phyloP scores from a whole-genome alignment of 2,888 invertebrate genomes.

The Watsonalla binaria region DNA sequence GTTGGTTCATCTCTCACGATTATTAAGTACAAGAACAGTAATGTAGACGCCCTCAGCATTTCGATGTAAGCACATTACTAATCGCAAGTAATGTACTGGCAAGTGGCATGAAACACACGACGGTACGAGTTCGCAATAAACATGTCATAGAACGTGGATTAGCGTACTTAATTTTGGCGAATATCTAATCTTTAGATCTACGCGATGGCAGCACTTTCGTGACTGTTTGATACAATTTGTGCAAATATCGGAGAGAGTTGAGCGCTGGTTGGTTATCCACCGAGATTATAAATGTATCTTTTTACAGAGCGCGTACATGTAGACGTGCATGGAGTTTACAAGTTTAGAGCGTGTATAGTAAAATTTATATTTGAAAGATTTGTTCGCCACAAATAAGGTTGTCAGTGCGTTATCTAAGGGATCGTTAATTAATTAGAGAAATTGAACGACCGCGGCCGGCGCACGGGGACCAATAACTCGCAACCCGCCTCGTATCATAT shows the following conservation, averaged over 20 bases:
- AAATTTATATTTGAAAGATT: conserved; percentile 77
- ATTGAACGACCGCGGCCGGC: conserved; percentile 71
- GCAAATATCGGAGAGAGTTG: conserved; percentile 36
- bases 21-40: conserved; percentile 52
- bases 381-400: conserved; percentile 78
- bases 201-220: conserved; percentile 18
- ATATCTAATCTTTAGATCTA: conserved; percentile 28
- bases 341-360: conserved; percentile 73
- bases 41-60: conserved; percentile 48
- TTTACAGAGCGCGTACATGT: conserved; percentile 47
- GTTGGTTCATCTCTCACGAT: conserved; percentile 59
- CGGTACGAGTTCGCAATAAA: conserved; percentile 41
- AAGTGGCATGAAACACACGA: conserved; percentile 15
- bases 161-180: conserved; percentile 27
- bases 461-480: conserved; percentile 76
- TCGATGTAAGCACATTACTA: conserved; percentile 55
- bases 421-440: conserved; percentile 79
- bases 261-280: conserved; percentile 21
- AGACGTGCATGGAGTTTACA: conserved; percentile 69
- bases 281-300: conserved; percentile 55
- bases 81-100: conserved; percentile 20
- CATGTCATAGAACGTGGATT: conserved; percentile 39
- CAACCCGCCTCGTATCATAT: conserved; percentile 73
- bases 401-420: conserved; percentile 75
- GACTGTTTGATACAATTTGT: conserved; percentile 36